phyloP scores from a whole-genome alignment of 2,113 vertebrate genomes.

The Scartelaos histophorus region DNA sequence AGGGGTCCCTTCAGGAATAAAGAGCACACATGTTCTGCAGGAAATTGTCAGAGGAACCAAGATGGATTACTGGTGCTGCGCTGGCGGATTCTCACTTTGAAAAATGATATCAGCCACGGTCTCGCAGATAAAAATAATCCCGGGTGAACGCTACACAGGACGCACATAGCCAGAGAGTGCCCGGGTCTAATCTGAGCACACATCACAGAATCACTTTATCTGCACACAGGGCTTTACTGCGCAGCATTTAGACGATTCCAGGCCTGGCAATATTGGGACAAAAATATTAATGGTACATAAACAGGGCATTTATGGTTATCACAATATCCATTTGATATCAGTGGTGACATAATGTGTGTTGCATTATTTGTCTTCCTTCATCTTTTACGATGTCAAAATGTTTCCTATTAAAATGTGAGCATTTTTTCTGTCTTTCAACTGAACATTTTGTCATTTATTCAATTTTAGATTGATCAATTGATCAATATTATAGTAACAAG shows the following conservation, averaged over 20 bases:
- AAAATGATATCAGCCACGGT: constrained; percentile 77
- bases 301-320: neutral
- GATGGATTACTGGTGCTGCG: constrained; percentile 81
- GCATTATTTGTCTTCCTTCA: too few relatives aligned
- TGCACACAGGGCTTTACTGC: constrained; percentile 46
- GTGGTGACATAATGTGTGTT: neutral
- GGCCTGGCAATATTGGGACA: constrained; percentile 3
- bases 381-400: too few relatives aligned
- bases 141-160: constrained; percentile 49
- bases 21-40: constrained; percentile 73
- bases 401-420: too few relatives aligned
- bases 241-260: constrained; percentile 40
- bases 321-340: neutral
- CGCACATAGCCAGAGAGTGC: constrained; percentile 52
- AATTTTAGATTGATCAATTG: too few relatives aligned
- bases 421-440: too few relatives aligned
- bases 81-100: constrained; percentile 78
- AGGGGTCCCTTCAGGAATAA: constrained; percentile 77
- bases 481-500: neutral
- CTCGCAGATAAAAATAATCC: constrained; percentile 79
- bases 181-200: constrained; percentile 71
- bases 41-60: constrained; percentile 78
- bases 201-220: constrained; percentile 63
- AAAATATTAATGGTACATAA: neutral
- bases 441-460: too few relatives aligned